Conservation (phyloP, 2,113 vertebrate genomes). For the Peucedramus taeniatus region DNA sequence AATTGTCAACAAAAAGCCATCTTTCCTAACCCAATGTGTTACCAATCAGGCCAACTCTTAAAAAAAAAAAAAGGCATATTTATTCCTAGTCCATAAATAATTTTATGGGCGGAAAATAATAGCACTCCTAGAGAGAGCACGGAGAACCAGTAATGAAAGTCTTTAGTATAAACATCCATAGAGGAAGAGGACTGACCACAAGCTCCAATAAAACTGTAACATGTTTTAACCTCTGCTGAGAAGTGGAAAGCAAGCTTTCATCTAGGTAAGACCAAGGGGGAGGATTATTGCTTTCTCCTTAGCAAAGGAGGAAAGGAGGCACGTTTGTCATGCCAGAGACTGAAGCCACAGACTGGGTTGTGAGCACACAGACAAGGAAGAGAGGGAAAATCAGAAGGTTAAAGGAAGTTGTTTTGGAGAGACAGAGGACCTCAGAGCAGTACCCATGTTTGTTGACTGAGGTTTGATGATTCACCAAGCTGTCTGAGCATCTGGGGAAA, state of each 20-base stretch:
- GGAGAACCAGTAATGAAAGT: conserved; percentile 50
- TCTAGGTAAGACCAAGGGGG: conserved; percentile 11
- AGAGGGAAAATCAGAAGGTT: background rate
- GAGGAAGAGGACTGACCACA: conserved; percentile 54
- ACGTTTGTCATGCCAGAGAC: background rate
- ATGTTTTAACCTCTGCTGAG: conserved; percentile 30
- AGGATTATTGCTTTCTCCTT: background rate
- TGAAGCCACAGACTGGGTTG: background rate
- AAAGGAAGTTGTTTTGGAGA: background rate
- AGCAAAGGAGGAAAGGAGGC: background rate
- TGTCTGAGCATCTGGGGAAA: background rate
- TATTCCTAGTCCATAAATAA: conserved; percentile 64
- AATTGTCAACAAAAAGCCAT: conserved; percentile 12
- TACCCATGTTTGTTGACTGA: background rate
- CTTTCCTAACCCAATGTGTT: conserved; percentile 36
- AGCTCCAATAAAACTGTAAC: conserved; percentile 51
- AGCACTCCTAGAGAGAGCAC: conserved; percentile 46
- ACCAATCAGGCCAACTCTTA: conserved; percentile 14
- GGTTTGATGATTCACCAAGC: background rate
- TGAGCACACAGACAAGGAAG: background rate
- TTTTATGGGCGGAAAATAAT: conserved; percentile 62
- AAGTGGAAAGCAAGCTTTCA: conserved; percentile 32
- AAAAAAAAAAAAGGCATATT: background rate
- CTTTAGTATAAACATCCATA: conserved; percentile 59
- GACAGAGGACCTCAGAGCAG: background rate